Evolutionary conservation across 2,888 invertebrate genomes (phyloP), one percentile per base, ranked within the genome.

Genomic region (Papilio gigon): DNA sequence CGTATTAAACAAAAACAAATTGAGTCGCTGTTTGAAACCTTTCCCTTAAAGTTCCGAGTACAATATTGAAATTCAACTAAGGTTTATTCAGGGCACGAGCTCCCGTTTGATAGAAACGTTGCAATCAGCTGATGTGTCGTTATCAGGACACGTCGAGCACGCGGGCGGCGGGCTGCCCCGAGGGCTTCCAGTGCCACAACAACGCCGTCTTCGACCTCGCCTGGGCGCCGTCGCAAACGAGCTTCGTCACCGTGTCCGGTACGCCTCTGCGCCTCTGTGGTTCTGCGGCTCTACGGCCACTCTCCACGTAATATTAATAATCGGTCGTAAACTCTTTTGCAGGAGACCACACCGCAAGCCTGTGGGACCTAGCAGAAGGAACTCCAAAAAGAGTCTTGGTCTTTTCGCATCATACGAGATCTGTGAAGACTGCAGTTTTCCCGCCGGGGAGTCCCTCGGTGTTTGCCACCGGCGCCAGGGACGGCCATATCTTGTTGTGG

Each of bases 191-290:
- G 75, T 94, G 94, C 70, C 98, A 98, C 85, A 94, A 93, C 77
- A 98, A 98, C 92, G 98, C 98, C 0, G 95, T 98, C 37, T 98
- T 98, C 82, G 98, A 98, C 84, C 83, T 98, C 65, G 95, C 96
- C 0, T 98, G 98, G 98, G 95, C 95, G 89, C 95, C 95, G 0
- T 93, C 94, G 0, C 93, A 95, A 78, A 94, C 94, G 93, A 95
- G 95, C 77, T 92, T 98, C 69, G 94, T 98, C 0, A 97, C 97
- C 4, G 97, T 95, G 0, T 97, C 97, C 56, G 95, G 95, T 82
- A 76, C 9, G 61, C 9, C 5, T 25, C 12, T 27, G n/a, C n/a
- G n/a, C n/a, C n/a, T n/a, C n/a, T n/a, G n/a, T n/a, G n/a, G n/a
- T n/a, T n/a, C n/a, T n/a, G n/a, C n/a, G n/a, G n/a, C n/a, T n/a